Base-by-base conservation (phyloP, 2,797 vertebrate species). In the Myiotriccus ornatus region DNA sequence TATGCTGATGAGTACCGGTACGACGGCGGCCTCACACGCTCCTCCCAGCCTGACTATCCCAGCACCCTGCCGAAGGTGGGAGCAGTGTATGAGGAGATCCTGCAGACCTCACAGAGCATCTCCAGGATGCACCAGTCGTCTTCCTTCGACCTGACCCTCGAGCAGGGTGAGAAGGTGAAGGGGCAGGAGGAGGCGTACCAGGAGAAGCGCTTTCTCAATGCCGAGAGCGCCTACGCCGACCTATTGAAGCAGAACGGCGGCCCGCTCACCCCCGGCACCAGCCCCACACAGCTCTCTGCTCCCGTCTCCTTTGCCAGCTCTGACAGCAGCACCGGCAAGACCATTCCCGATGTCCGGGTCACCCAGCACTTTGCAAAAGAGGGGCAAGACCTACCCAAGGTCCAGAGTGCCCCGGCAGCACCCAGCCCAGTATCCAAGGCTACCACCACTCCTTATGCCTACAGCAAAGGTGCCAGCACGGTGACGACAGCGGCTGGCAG, bases 351-450 rank as follows among this genome's bases (percentile, higher is more conserved):
- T n/a, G 98, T 99, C 52, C 98, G 98, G 44, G 99, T 99, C 84
- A 98, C 99, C 68, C 99, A 99, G 94, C 99, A 99, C 97, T 98
- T 99, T 95, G 98, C 98, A n/a, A 99, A 99, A 98, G 99, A 99
- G 97, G 98, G 98, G 37, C 99, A 98, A 95, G 98, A 99, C 39
- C 95, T 98, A 68, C 97, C 98, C 95, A 98, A 98, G 97, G 97
- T 98, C 69, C 99, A 99, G 91, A 98, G 98, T 94, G 89, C 98
- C 78, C 98, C 98, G 3, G 97, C 97, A 92, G 98, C 97, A 5
- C 98, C 98, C 76, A 97, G 98, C 95, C 76, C 97, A 6, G 96
- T 94, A 84, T 95, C 97, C 71, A 98, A 97, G 93, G 94, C 96
- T 73, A 62, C 89, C 19, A 37, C 96, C 39, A 7, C 81, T 47